Evolutionary conservation across 2,113 vertebrate species (phyloP).

Genomic region (Onychostoma macrolepis): DNA sequence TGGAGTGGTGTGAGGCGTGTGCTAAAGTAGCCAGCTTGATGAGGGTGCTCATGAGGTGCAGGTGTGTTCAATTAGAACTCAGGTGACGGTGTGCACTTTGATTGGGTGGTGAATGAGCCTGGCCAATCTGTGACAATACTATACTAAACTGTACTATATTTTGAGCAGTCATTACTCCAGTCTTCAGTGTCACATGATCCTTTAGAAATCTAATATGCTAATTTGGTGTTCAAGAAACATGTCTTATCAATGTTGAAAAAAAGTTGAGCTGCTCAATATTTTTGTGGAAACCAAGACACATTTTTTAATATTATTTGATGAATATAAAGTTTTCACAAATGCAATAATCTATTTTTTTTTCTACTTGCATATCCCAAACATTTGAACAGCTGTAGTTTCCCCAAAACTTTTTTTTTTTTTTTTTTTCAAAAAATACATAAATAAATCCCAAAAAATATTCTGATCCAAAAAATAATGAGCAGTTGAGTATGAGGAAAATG

Average conservation of each 20-base stretch:
- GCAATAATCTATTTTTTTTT: background rate
- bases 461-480: background rate
- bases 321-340: too few relatives aligned
- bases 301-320: too few relatives aligned
- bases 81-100: too few relatives aligned
- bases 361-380: background rate
- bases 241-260: background rate
- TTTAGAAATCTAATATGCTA: background rate
- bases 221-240: background rate
- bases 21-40: too few relatives aligned
- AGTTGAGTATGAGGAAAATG: background rate
- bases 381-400: background rate
- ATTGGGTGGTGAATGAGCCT: too few relatives aligned
- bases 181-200: background rate
- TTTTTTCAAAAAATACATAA: too few relatives aligned
- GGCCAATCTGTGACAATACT: too few relatives aligned
- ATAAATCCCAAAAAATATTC: background rate
- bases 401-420: background rate
- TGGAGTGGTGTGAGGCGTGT: too few relatives aligned
- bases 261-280: background rate
- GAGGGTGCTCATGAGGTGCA: too few relatives aligned
- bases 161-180: background rate
- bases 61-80: too few relatives aligned
- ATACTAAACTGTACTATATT: too few relatives aligned
- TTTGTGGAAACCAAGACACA: background rate